phyloP scores from a whole-genome alignment of 2,888 invertebrate species.

The Sarcophaga rosellei region DNA sequence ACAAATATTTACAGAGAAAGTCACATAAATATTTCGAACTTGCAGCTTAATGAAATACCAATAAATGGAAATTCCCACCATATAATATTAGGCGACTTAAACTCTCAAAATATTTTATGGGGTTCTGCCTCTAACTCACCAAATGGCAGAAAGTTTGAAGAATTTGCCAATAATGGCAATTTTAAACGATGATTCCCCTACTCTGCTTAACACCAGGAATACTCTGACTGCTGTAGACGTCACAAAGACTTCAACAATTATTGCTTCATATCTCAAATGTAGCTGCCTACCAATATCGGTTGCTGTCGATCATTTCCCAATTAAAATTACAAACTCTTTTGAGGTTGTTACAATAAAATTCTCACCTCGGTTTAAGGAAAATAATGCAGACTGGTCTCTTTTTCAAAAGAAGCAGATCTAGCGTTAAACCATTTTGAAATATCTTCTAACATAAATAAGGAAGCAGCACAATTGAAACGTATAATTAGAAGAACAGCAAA shows the following conservation, averaged over 20 bases:
- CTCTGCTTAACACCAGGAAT: neutral
- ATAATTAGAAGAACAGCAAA: too few relatives aligned
- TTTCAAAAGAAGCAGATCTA: neutral
- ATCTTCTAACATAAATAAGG: too few relatives aligned
- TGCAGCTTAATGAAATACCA: neutral
- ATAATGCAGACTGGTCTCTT: slow-evolving; percentile 7
- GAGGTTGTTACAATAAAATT: neutral
- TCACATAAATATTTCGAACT: neutral
- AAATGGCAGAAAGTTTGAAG: neutral
- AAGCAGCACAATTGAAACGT: too few relatives aligned
- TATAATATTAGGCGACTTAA: too few relatives aligned
- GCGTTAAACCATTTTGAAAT: too few relatives aligned
- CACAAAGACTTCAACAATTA: neutral
- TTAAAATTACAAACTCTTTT: slow-evolving; percentile 13
- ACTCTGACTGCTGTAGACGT: slow-evolving; percentile 21
- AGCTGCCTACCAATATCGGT: slow-evolving; percentile 9
- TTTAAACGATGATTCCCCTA: slow-evolving; percentile 21
- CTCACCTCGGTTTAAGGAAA: neutral
- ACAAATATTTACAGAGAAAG: neutral
- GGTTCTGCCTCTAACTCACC: neutral
- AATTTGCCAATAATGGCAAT: slow-evolving; percentile 19
- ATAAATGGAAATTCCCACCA: neutral
- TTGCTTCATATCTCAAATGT: neutral
- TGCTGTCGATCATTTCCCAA: slow-evolving; percentile 26
- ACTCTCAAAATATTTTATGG: neutral